Evolutionary conservation across 2,113 vertebrate species (phyloP), one percentile per base, ranked within the genome.

Genomic region (Natator depressus): DNA sequence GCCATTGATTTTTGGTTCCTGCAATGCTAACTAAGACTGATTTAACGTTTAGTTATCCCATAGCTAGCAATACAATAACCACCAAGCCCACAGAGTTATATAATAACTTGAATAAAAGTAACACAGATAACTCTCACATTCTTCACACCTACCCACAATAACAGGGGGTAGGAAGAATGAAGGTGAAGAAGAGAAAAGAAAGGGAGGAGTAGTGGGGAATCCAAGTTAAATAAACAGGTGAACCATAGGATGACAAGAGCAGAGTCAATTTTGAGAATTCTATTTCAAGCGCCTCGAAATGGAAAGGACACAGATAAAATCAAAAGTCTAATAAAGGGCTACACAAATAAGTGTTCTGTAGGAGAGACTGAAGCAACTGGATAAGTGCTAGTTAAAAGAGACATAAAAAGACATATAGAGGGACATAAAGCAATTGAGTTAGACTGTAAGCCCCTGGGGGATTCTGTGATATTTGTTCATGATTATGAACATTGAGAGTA

Each of bases 351-450:
- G 2, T n/a, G 35, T 14, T 8, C 35, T 55, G 19, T 93, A 9
- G 6, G 83, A 76, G 38, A 76, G 5, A 42, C 38, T 46, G 38
- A 83, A 49, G 17, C 13, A n/a, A 27, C 16, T 51, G 22, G 20
- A 22, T 79, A 38, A 55, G 81, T 76, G 47, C 53, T 82, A 7
- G 0, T 11, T 19, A 1, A 1, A 50, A 35, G 31, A 69, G 62
- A 35, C 62, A n/a, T n/a, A 72, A 22, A 72, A 17, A 8, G 65
- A 72, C n/a, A 38, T 10, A 53, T 69, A 27, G 88, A 62, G 55
- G 22, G 72, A 27, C 9, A 42, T 46, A 25, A 5, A 76, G 42
- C 10, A 42, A 42, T 42, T 17, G 83, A 78, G 8, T 0, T 0
- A 47, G 82, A 84, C 5, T 5, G 3, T 5, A 16, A 47, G 31